A percentile compares a stretch with the other conserved stretches of the same genome.
Conservation (phyloP, 1,140 invertebrate species). For the Zaprionus davidi region DNA sequence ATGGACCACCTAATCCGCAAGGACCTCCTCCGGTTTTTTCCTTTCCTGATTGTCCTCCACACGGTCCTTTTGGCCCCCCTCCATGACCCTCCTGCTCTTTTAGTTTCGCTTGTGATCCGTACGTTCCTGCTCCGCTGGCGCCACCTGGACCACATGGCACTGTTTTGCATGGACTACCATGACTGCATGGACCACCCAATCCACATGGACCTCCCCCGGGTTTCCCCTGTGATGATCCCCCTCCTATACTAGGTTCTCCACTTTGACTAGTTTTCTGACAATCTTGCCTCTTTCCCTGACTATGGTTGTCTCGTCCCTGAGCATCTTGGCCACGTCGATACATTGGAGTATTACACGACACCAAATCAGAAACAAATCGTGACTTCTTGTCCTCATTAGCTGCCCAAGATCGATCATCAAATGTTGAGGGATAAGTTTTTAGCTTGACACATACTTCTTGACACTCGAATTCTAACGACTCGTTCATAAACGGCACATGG, state of each 20-base stretch:
- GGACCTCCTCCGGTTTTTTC: neutral
- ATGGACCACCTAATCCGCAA: neutral
- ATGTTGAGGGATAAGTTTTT: conserved; percentile 72
- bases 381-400: conserved; percentile 66
- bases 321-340: neutral
- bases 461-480: conserved; percentile 55
- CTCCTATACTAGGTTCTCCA: neutral
- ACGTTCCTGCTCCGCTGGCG: no score
- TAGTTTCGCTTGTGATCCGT: neutral
- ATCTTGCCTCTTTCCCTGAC: neutral
- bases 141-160: neutral
- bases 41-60: no score
- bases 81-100: neutral
- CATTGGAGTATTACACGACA: conserved; percentile 58
- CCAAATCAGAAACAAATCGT: conserved; percentile 67
- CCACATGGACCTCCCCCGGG: neutral
- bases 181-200: neutral
- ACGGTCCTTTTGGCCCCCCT: neutral
- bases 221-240: neutral
- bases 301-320: neutral
- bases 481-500: conserved; percentile 73
- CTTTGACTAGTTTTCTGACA: neutral
- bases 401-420: conserved; percentile 74
- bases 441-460: conserved; percentile 63
- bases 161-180: neutral